Conservation (phyloP, 2,888 invertebrate genomes). For the Zygogramma bicolorata region DNA sequence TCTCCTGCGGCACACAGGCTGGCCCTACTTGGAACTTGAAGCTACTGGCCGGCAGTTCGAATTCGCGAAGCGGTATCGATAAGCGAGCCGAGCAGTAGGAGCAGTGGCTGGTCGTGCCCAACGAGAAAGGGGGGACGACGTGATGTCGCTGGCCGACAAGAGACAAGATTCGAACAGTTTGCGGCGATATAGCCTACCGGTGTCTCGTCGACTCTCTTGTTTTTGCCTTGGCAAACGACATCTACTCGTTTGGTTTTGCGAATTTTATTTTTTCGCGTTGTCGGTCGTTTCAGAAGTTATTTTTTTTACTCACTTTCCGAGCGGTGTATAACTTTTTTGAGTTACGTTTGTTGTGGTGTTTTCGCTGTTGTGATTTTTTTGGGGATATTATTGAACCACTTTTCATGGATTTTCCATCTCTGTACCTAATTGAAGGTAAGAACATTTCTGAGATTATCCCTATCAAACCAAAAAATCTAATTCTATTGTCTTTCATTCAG, state of each 20-base stretch:
- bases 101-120: constrained; percentile 1
- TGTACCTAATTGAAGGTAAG: no score
- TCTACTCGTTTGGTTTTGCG: neutral
- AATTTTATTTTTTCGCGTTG: constrained; percentile 3
- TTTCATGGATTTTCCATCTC: neutral
- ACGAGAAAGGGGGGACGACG: constrained; percentile 21
- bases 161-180: constrained; percentile 20
- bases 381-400: neutral
- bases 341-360: neutral
- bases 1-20: neutral
- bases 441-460: neutral
- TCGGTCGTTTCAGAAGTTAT: neutral
- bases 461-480: no score
- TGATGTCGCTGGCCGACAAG: constrained; percentile 11
- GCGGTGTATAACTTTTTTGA: no score
- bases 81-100: neutral
- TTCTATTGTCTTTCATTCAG: no score
- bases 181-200: constrained; percentile 8
- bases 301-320: no score
- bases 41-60: neutral
- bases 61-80: constrained; percentile 7
- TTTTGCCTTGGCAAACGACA: constrained; percentile 1
- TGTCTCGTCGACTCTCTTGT: neutral
- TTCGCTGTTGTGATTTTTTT: neutral
- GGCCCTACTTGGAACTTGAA: no score